phyloP scores from a whole-genome alignment of 2,888 invertebrate genomes.

The Melipona beecheii region DNA sequence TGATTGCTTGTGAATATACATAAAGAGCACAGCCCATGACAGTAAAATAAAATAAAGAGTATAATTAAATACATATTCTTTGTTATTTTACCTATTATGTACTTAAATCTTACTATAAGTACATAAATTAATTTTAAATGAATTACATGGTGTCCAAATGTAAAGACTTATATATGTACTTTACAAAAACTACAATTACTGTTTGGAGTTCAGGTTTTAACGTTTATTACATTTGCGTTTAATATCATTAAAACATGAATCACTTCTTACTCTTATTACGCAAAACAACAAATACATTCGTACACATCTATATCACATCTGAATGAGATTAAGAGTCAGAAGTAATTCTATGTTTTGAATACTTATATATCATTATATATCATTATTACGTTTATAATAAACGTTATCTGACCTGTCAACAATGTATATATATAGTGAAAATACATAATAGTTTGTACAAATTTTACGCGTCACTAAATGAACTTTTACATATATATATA shows the following conservation, averaged over 20 bases:
- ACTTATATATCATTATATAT: constrained; percentile 6
- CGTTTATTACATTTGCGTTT: constrained; percentile 19
- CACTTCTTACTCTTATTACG: constrained; percentile 18
- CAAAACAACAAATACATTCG: constrained; percentile 14
- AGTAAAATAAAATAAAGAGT: constrained; percentile 45
- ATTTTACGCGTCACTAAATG: neutral
- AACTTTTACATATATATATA: neutral
- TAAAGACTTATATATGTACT: neutral
- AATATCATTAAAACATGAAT: neutral
- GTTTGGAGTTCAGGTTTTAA: constrained; percentile 10
- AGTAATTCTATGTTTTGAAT: constrained; percentile 8
- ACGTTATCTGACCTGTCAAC: neutral
- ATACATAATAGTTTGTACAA: constrained; percentile 23
- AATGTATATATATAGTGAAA: neutral
- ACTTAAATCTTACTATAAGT: constrained; percentile 12
- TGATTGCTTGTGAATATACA: constrained; percentile 30
- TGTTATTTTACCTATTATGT: constrained; percentile 11
- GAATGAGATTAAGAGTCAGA: constrained; percentile 7
- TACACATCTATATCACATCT: constrained; percentile 39
- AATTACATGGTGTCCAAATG: neutral
- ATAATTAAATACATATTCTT: constrained; percentile 27
- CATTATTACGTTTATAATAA: neutral
- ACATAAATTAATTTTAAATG: constrained; percentile 2
- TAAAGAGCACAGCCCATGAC: constrained; percentile 44
- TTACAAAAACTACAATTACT: constrained; percentile 5